Conservation (phyloP, 2,888 invertebrate species). For the Rhamnusium bicolor region DNA sequence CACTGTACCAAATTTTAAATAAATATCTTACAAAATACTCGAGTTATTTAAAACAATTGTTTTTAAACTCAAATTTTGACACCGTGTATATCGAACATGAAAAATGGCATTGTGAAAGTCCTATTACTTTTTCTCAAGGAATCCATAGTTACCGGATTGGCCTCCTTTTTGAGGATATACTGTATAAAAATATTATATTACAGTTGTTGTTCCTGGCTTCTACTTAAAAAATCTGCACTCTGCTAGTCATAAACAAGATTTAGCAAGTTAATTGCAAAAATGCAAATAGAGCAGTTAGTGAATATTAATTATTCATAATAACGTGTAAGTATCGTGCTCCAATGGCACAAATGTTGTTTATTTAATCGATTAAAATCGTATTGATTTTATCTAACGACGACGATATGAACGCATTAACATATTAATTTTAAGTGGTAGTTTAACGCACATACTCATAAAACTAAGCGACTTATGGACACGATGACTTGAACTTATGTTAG, state of each 20-base stretch:
- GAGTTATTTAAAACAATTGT: too few relatives aligned
- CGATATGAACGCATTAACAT: constrained; percentile 53
- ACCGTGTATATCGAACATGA: too few relatives aligned
- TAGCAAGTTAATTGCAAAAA: constrained; percentile 26
- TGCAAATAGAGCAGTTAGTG: constrained; percentile 44
- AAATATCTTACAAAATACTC: too few relatives aligned
- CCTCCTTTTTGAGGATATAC: too few relatives aligned
- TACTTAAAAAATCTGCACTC: too few relatives aligned
- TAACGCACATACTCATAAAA: constrained; percentile 37
- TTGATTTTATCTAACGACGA: constrained; percentile 57
- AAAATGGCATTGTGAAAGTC: too few relatives aligned
- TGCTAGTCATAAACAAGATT: not conserved
- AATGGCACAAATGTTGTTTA: constrained; percentile 42
- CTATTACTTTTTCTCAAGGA: too few relatives aligned
- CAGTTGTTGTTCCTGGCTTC: too few relatives aligned
- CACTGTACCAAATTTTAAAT: too few relatives aligned
- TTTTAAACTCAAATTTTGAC: too few relatives aligned
- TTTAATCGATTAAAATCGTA: constrained; percentile 58
- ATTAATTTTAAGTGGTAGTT: constrained; percentile 55
- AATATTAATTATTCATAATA: constrained; percentile 43
- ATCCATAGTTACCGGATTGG: too few relatives aligned
- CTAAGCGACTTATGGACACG: constrained; percentile 35
- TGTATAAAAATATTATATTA: too few relatives aligned
- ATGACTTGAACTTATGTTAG: constrained; percentile 57
- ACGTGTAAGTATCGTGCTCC: constrained; percentile 43